phyloP scores from a whole-genome alignment of 2,888 invertebrate species.

The Flexamia atlantica region DNA sequence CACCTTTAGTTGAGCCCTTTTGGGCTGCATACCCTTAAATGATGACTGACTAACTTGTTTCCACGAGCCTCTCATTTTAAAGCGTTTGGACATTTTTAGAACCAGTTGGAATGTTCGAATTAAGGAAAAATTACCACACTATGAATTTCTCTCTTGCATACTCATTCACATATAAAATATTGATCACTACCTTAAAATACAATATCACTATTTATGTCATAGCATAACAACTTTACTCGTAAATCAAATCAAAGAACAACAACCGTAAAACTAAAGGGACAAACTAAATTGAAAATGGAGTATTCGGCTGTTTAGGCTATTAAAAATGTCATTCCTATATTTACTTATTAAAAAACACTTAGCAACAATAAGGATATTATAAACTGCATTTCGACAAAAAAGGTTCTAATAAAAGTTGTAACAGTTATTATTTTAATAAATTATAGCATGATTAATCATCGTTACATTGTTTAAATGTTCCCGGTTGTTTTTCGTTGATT shows the following conservation, averaged over 20 bases:
- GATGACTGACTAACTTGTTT: not conserved
- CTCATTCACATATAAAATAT: not conserved
- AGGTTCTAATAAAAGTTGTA: too few relatives aligned
- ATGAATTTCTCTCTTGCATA: not conserved
- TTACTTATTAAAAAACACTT: too few relatives aligned
- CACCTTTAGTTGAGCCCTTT: not conserved
- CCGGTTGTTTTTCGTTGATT: not conserved
- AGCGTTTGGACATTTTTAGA: not conserved
- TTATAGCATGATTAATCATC: too few relatives aligned
- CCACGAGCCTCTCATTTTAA: slow-evolving; percentile 13
- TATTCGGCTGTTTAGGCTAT: too few relatives aligned
- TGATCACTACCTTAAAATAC: not conserved
- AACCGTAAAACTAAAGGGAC: not conserved
- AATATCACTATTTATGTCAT: not conserved
- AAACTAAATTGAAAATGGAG: not conserved
- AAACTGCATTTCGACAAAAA: too few relatives aligned
- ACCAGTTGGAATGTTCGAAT: not conserved
- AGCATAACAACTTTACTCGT: not conserved
- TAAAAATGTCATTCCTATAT: too few relatives aligned
- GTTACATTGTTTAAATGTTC: not conserved
- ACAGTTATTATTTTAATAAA: too few relatives aligned
- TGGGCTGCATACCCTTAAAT: not conserved
- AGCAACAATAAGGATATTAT: too few relatives aligned
- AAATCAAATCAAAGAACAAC: not conserved
- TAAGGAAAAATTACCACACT: not conserved